phyloP scores from a whole-genome alignment of 2,888 invertebrate species.

The Agonopterix arenella region DNA sequence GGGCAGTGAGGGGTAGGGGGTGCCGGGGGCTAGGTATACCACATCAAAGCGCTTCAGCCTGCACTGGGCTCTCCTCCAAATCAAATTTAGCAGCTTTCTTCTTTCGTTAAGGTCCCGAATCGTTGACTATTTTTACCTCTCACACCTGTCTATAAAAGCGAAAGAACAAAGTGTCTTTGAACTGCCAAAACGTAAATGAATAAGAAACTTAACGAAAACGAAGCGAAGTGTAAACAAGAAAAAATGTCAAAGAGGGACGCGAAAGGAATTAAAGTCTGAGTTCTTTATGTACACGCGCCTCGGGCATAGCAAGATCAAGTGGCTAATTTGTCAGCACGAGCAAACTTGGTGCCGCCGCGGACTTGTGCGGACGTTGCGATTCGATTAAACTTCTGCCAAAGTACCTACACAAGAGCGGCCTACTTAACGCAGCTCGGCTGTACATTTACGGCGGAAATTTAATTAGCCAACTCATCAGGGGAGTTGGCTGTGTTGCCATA shows the following conservation, averaged over 20 bases:
- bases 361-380: conserved; percentile 58
- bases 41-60: conserved; percentile 67
- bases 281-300: conserved; percentile 48
- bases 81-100: conserved; percentile 71
- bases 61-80: conserved; percentile 49
- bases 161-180: conserved; percentile 10
- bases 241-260: conserved; percentile 29
- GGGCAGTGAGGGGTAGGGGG: conserved; percentile 31
- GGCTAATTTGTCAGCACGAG: conserved; percentile 67
- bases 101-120: conserved; percentile 50
- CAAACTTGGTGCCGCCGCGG: conserved; percentile 45
- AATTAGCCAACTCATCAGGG: conserved; percentile 61
- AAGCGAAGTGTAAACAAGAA: conserved; percentile 36
- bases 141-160: conserved; percentile 21
- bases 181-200: conserved; percentile 18
- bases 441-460: conserved; percentile 61
- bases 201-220: conserved; percentile 28
- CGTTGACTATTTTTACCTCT: conserved; percentile 5
- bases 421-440: conserved; percentile 55
- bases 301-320: conserved; percentile 54
- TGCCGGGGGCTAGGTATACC: conserved; percentile 41
- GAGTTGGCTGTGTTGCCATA: conserved; percentile 22
- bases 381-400: conserved; percentile 70
- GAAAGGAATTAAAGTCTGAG: conserved; percentile 44
- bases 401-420: conserved; percentile 55